Evolutionary conservation across 2,797 vertebrate genomes (phyloP), one percentile per base, ranked within the genome.

Genomic region (Adrianichthys oophorus): DNA sequence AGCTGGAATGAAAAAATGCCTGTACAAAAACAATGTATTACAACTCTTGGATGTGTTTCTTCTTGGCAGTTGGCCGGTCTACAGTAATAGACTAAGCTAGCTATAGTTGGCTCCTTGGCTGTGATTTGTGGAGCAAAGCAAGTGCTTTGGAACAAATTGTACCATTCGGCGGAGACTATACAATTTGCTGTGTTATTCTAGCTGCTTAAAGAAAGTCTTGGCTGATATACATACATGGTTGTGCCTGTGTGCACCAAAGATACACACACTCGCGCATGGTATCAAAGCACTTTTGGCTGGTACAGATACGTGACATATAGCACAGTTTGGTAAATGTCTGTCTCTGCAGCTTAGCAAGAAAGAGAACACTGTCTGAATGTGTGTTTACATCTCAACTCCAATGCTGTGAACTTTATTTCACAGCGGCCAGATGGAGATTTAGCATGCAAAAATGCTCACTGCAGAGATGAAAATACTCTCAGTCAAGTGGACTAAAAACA

Each of bases 1-100:
- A 82, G 81, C 74, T 72, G 68, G 64, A 82, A 76, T 76, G 70
- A 85, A 85, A 87, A 83, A 80, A 58, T 77, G 70, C 72, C 82
- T 75, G 81, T 84, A 86, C 86, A 79, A 89, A 89, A 86, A 85
- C 85, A 87, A 87, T 84, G 82, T 88, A 87, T 89, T 88, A 85
- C 89, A 87, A 89, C 70, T 62, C 84, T 82, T 84, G 84, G 80
- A 82, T 80, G 78, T 78, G 70, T 88, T 84, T 81, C 76, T 78
- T 65, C 52, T 72, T 89, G 87, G 84, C 87, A 84, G 80, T 70
- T 18, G 50, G 74, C 83, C 82, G 79, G 79, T 56, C 66, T 74
- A 70, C 78, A 68, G 70, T 78, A 83, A 85, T 74, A 81, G 83
- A 82, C 63, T 29, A 51, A 76, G 78, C 69, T 82, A 79, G 80